Evolutionary conservation across 2,797 vertebrate genomes (phyloP), one percentile per base, ranked within the genome.

Genomic region (Masticophis lateralis): DNA sequence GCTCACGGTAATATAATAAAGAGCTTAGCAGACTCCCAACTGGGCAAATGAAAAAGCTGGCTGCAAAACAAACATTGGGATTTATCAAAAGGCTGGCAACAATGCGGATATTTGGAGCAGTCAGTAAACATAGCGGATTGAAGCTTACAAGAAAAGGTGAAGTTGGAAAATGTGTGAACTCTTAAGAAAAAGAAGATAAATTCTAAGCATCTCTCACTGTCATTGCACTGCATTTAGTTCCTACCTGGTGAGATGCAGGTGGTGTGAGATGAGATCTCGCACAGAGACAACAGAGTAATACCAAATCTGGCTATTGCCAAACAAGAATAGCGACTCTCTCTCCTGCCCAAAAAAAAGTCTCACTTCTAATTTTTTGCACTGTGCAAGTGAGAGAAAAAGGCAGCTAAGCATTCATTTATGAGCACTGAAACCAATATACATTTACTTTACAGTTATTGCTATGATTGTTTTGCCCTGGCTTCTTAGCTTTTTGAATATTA

Each of bases 21-120:
- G 2, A 89, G 22, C 25, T 89, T 25, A 83, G 69, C 5, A 0
- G 0, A 37, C 1, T 32, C 92, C 53, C 37, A 59, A n/a, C 1
- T 0, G 90, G 56, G 18, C 93, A 90, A 90, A 56, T 0, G 43
- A 91, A 94, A 93, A 86, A 3, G 28, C 86, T 93, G 12, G 37
- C 10, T 87, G 86, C 28, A 88, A 79, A 2, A 14, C 0, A 89
- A 55, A 7, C 1, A 0, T 2, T 11, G 5, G 0, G 0, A 10
- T 57, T 88, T 61, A 28, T 2, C 4, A 4, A 16, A 86, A 57
- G 3, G 4, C 2, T 86, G 6, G 37, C 60, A 18, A 1, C 27
- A 51, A 12, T 93, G 59, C 16, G 93, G 63, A 27, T 83, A 86
- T 0, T 63, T 60, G 69, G 37, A 60, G 90, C n/a, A 89, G 32